phyloP scores from a whole-genome alignment of 2,113 vertebrate species.

The Xenotilapia leptura region DNA sequence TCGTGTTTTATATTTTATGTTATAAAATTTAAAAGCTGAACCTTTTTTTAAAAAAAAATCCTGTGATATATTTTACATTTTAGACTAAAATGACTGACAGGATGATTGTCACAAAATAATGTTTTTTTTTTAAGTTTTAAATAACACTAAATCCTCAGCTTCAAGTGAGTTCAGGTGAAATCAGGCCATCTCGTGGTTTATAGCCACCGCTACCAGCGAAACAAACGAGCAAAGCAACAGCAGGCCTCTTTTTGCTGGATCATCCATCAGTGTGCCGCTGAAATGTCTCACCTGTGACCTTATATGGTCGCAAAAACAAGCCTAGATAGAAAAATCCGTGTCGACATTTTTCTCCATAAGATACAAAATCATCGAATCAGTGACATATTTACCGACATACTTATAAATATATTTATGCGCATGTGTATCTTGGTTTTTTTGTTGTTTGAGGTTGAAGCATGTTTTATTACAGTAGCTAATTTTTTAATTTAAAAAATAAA shows the following conservation, averaged over 20 bases:
- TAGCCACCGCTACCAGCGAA: not conserved
- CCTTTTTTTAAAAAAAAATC: fast-evolving
- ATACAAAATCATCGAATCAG: not conserved
- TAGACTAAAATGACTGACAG: not conserved
- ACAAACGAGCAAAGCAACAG: not conserved
- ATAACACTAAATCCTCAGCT: not conserved
- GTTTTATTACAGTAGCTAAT: not conserved
- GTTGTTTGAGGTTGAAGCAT: not conserved
- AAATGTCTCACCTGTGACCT: not conserved
- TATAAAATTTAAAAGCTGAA: not conserved
- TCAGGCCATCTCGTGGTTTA: not conserved
- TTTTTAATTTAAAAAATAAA: no score
- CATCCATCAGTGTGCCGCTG: not conserved
- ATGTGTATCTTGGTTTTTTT: not conserved
- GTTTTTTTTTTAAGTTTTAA: not conserved
- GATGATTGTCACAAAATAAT: not conserved
- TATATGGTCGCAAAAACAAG: not conserved
- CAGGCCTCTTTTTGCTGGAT: not conserved
- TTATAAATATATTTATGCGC: not conserved
- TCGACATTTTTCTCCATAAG: not conserved
- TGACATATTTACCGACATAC: not conserved
- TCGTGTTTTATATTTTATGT: not conserved
- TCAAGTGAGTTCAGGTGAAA: not conserved
- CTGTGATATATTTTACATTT: not conserved
- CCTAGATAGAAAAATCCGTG: not conserved